Percentiles rank a stretch among this genome's conserved stretches.
Evolutionary conservation across 2,797 vertebrate species (phyloP).

Genomic region (Sebastolobus alascanus): DNA sequence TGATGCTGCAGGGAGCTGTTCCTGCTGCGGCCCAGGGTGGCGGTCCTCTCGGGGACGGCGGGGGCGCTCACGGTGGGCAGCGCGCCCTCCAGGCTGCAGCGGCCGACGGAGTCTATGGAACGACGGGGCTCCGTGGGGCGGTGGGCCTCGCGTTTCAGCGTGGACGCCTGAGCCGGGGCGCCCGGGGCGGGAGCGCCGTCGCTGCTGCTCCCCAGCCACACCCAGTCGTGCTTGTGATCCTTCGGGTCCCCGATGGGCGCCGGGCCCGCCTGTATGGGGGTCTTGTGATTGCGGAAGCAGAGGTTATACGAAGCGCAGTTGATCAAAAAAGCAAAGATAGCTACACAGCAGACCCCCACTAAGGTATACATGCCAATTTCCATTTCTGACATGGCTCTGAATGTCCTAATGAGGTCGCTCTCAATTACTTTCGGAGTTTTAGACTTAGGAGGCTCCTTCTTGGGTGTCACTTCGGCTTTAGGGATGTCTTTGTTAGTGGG

Average conservation of each 20-base stretch:
- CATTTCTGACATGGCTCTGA: slow-evolving; percentile 88
- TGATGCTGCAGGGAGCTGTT: slow-evolving; percentile 74
- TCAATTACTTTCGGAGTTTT: slow-evolving; percentile 78
- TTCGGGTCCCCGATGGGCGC: slow-evolving; percentile 79
- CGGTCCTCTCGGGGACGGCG: slow-evolving; percentile 87
- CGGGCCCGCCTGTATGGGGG: slow-evolving; percentile 83
- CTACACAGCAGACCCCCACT: slow-evolving; percentile 91
- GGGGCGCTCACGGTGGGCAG: slow-evolving; percentile 72
- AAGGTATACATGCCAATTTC: slow-evolving; percentile 94
- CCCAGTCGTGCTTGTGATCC: slow-evolving; percentile 93
- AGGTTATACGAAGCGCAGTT: slow-evolving; percentile 91
- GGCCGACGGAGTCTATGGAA: slow-evolving; percentile 82
- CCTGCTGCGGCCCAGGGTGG: slow-evolving; percentile 87
- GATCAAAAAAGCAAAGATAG: slow-evolving; percentile 92
- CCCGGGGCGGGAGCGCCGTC: slow-evolving; percentile 71
- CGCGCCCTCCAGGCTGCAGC: slow-evolving; percentile 58
- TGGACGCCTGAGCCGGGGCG: slow-evolving; percentile 56
- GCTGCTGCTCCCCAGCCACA: slow-evolving; percentile 87
- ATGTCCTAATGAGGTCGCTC: slow-evolving; percentile 78
- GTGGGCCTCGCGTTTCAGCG: slow-evolving; percentile 73
- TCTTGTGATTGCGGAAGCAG: slow-evolving; percentile 88
- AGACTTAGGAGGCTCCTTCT: slow-evolving; percentile 83
- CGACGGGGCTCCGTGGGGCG: slow-evolving; percentile 79
- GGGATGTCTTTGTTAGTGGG: slow-evolving; percentile 64
- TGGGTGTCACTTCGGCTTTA: slow-evolving; percentile 44